A percentile compares a stretch with the other conserved stretches of the same genome.
phyloP scores from a whole-genome alignment of 1,140 invertebrate genomes.

The Drosophila subobscura region DNA sequence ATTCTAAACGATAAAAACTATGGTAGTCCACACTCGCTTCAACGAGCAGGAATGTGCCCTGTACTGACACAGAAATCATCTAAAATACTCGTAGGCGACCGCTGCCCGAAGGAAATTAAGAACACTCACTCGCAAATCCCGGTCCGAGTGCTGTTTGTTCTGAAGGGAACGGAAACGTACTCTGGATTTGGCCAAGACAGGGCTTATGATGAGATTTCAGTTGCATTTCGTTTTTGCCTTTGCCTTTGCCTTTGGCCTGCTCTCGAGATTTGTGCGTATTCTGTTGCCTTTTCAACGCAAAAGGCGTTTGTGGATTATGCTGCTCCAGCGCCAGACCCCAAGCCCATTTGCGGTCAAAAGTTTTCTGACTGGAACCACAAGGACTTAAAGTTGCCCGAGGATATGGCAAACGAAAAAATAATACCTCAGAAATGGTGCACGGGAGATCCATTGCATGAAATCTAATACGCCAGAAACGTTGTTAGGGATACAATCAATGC shows the following conservation, averaged over 20 bases:
- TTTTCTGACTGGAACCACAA: slow-evolving; percentile 39
- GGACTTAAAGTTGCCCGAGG: slow-evolving; percentile 38
- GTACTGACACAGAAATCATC: too few relatives aligned
- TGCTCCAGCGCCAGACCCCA: slow-evolving; percentile 13
- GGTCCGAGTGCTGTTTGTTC: background rate
- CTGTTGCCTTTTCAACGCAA: slow-evolving; percentile 31
- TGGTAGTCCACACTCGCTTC: too few relatives aligned
- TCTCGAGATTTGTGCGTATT: slow-evolving; percentile 29
- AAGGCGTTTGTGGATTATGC: slow-evolving; percentile 44
- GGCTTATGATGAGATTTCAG: slow-evolving; percentile 45
- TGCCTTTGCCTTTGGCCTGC: background rate
- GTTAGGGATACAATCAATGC: too few relatives aligned
- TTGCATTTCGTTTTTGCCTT: slow-evolving; percentile 35
- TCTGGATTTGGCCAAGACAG: slow-evolving; percentile 26
- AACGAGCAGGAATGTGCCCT: too few relatives aligned
- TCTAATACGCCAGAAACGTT: background rate
- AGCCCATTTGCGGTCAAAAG: slow-evolving; percentile 46
- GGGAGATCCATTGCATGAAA: background rate
- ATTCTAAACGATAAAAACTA: too few relatives aligned
- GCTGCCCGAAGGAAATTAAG: background rate
- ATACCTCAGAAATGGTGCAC: background rate
- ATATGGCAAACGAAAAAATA: slow-evolving; percentile 34
- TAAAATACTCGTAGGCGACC: too few relatives aligned
- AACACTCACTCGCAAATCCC: background rate
- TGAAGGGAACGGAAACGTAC: slow-evolving; percentile 9